phyloP scores from a whole-genome alignment of 2,113 vertebrate genomes.

The Sporophila hypoxantha region DNA sequence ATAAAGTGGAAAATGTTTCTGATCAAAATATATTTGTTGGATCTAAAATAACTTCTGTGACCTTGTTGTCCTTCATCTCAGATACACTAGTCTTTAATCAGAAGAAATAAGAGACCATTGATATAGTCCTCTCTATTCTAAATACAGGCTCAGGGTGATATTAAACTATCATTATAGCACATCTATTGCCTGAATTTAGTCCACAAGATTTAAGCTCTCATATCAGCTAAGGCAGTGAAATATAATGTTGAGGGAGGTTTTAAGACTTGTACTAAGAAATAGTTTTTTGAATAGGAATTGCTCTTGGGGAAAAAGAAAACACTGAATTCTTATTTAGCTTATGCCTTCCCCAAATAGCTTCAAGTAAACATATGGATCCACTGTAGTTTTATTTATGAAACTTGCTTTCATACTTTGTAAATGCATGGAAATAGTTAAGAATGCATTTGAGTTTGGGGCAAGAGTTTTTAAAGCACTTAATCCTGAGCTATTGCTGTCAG shows the following conservation, averaged over 20 bases:
- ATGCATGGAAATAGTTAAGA: neutral
- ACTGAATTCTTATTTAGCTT: neutral
- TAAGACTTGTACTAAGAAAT: neutral
- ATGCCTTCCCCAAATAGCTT: neutral
- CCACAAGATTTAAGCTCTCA: neutral
- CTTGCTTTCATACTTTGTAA: neutral
- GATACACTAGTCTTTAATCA: neutral
- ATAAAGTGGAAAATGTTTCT: neutral
- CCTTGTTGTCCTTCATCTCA: neutral
- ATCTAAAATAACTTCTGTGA: neutral
- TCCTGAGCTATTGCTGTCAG: neutral
- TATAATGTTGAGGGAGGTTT: neutral
- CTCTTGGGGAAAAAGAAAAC: neutral
- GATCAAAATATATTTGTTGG: neutral
- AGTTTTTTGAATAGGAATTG: neutral
- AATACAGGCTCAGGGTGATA: neutral
- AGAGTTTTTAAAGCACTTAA: neutral
- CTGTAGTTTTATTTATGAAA: neutral
- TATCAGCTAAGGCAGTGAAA: neutral
- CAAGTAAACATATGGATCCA: neutral
- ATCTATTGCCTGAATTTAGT: neutral
- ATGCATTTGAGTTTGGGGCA: neutral
- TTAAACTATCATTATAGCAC: neutral
- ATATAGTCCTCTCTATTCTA: neutral
- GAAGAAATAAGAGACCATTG: neutral